Evolutionary conservation across 2,888 invertebrate species (phyloP).

Genomic region (Muschampia plurimacula): DNA sequence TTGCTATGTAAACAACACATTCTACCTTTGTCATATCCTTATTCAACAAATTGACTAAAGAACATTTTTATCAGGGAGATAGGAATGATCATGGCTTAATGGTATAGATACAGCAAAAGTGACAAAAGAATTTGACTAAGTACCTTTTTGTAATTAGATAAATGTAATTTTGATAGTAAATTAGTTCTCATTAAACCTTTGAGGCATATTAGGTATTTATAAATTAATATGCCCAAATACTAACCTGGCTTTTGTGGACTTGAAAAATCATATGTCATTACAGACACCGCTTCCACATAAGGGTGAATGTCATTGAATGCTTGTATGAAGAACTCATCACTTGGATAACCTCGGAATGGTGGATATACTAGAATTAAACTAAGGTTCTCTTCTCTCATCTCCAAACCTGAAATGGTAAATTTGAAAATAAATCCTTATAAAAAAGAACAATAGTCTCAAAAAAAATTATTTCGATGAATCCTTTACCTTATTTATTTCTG

Average conservation of each 20-base stretch:
- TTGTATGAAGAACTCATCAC: constrained; percentile 89
- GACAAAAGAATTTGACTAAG: neutral
- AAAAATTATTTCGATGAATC: too few relatives aligned
- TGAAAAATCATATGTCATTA: constrained; percentile 99
- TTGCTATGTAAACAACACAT: too few relatives aligned
- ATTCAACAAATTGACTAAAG: too few relatives aligned
- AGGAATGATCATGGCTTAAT: too few relatives aligned
- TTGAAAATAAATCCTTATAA: neutral
- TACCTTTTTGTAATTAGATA: neutral
- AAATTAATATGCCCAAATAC: neutral
- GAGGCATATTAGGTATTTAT: too few relatives aligned
- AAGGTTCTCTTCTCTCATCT: constrained; percentile 83
- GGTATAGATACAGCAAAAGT: neutral
- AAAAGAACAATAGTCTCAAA: neutral
- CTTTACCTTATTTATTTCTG: too few relatives aligned
- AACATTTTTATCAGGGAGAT: too few relatives aligned
- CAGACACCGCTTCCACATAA: constrained; percentile 93
- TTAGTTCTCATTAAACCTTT: neutral
- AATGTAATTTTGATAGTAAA: neutral
- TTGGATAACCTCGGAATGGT: constrained; percentile 88
- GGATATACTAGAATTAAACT: constrained; percentile 92
- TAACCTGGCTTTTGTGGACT: constrained; percentile 91
- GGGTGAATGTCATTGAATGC: constrained; percentile 92
- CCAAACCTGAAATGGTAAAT: constrained; percentile 74
- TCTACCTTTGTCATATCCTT: too few relatives aligned